Percentiles rank a stretch among this genome's conserved stretches.
These are phyloP conservation scores for Apodemia mormo DNA, from an alignment of 2,888 invertebrate genomes.

Conservation along the genomic window DNA sequence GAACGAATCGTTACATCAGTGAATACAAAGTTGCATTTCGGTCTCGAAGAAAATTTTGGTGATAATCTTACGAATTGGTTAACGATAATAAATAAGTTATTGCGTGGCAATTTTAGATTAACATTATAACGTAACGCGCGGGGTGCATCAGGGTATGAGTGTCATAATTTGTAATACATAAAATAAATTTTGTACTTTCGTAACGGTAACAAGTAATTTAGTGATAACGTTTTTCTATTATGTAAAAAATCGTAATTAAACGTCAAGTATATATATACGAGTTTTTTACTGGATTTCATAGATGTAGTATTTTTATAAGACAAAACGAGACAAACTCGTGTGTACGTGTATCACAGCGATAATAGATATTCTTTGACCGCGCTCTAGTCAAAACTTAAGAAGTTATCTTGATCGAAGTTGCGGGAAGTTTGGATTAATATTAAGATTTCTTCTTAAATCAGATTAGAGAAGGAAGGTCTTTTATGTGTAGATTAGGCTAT, in stretches of 20 bases:
- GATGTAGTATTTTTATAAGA: conserved; percentile 78
- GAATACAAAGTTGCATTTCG: conserved; percentile 5
- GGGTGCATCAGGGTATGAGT: conserved; percentile 82
- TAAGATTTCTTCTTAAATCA: conserved; percentile 57
- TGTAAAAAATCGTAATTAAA: conserved; percentile 68
- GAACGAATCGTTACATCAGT: conserved; percentile 2
- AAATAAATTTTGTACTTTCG: conserved; percentile 76
- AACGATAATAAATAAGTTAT: conserved; percentile 73
- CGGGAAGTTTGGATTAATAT: conserved; percentile 30
- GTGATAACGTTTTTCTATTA: conserved; percentile 72
- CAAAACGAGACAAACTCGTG: conserved; percentile 59
- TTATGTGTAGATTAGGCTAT: conserved; percentile 60
- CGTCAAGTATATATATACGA: conserved; percentile 69
- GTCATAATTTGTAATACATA: conserved; percentile 75
- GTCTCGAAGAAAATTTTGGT: conserved; percentile 46
- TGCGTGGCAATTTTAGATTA: conserved; percentile 74
- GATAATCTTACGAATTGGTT: conserved; percentile 78
- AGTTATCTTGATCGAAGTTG: conserved; percentile 47
- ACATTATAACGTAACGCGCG: conserved; percentile 69
- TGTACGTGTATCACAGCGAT: conserved; percentile 80
- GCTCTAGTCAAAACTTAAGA: conserved; percentile 55
- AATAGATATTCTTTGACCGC: conserved; percentile 69
- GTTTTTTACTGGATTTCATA: conserved; percentile 76
- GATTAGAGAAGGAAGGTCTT: conserved; percentile 51
- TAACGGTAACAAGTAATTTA: conserved; percentile 73